Conservation (phyloP, 2,113 vertebrate genomes). For the Cepphus grylle region DNA sequence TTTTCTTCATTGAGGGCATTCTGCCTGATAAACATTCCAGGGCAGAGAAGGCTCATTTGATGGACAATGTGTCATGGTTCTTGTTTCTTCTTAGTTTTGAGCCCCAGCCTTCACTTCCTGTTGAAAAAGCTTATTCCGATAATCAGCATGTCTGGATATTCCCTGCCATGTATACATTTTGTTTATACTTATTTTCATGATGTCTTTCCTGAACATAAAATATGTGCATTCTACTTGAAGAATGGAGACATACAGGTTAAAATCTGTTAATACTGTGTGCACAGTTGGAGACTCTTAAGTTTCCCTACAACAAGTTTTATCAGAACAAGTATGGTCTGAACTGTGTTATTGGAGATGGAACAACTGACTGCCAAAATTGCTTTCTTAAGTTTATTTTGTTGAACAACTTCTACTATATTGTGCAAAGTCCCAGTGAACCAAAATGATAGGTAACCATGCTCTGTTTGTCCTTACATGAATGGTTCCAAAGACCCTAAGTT, state of each 20-base stretch:
- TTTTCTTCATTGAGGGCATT: neutral
- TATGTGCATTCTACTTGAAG: neutral
- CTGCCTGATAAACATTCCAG: neutral
- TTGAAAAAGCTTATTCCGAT: neutral
- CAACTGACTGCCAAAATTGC: neutral
- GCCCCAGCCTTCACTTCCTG: neutral
- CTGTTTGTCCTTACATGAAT: neutral
- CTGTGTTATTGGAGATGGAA: neutral
- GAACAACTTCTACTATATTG: neutral
- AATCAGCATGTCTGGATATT: neutral
- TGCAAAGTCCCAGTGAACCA: neutral
- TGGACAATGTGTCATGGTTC: neutral
- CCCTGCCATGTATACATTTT: neutral
- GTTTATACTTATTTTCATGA: neutral
- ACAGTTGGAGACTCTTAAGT: neutral
- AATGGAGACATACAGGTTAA: neutral
- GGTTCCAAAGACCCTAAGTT: neutral
- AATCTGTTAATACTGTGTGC: neutral
- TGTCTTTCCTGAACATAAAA: neutral
- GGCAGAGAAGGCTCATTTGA: neutral
- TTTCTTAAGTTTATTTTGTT: neutral
- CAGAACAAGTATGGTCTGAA: neutral
- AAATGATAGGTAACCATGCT: neutral
- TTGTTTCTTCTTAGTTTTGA: neutral
- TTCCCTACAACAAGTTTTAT: neutral